Percentiles rank a stretch among this genome's conserved stretches.
phyloP scores from a whole-genome alignment of 2,113 vertebrate species.

The Poeciliopsis prolifica region DNA sequence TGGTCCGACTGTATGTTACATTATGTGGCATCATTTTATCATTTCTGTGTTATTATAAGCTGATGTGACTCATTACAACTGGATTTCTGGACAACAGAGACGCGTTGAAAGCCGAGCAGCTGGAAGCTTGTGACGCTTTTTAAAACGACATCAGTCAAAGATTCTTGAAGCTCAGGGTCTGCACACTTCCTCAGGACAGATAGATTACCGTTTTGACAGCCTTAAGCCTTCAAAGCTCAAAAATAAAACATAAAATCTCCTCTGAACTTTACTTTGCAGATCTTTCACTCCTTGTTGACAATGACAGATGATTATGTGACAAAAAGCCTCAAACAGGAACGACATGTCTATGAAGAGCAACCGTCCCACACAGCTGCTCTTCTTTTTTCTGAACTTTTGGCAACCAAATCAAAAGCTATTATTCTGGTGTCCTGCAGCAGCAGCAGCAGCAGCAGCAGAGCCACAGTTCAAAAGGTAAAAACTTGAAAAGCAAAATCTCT shows the following conservation, averaged over 20 bases:
- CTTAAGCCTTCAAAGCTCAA: slow-evolving; percentile 61
- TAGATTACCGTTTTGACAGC: slow-evolving; percentile 65
- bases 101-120: slow-evolving; percentile 1
- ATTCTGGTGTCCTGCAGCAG: neutral
- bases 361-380: neutral
- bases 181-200: slow-evolving; percentile 51
- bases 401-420: neutral
- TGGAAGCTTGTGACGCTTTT: slow-evolving; percentile 35
- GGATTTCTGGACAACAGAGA: neutral
- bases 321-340: slow-evolving; percentile 21
- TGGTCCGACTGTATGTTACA: too few species aligned
- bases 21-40: too few species aligned
- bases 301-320: slow-evolving; percentile 15
- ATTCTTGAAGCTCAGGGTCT: slow-evolving; percentile 39
- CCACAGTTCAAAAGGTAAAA: neutral
- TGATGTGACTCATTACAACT: neutral
- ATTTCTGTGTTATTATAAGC: too few species aligned
- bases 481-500: neutral
- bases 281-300: slow-evolving; percentile 16
- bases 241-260: slow-evolving; percentile 9
- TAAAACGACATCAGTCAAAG: slow-evolving; percentile 42
- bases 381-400: neutral
- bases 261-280: slow-evolving; percentile 29
- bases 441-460: neutral
- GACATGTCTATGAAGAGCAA: neutral